phyloP scores from a whole-genome alignment of 2,113 vertebrate species.

The Mystacornis crossleyi region DNA sequence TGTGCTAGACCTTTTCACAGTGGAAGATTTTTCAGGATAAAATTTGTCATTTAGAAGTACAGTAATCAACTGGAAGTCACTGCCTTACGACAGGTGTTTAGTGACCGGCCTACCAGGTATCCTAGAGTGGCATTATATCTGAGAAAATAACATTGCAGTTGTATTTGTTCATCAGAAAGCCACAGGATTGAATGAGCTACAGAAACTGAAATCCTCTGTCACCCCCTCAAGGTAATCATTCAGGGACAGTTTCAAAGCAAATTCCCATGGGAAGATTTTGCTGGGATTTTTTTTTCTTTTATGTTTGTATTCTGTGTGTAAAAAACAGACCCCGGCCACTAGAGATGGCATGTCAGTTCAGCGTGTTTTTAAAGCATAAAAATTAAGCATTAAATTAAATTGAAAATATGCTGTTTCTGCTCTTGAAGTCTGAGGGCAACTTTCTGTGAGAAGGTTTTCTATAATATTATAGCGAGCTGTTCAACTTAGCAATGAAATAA shows the following conservation, averaged over 20 bases:
- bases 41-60: not conserved
- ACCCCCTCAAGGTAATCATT: rapidly evolving
- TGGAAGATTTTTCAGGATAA: not conserved
- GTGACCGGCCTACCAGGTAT: not conserved
- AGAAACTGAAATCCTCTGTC: not conserved
- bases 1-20: not conserved
- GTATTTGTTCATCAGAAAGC: not conserved
- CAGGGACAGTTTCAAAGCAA: not conserved
- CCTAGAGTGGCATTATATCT: not conserved
- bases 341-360: not conserved
- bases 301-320: not conserved
- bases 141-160: not conserved
- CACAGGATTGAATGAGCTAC: not conserved
- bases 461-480: not conserved
- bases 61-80: not conserved
- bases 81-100: not conserved
- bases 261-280: not conserved
- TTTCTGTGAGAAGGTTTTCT: not conserved
- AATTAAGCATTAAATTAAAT: not conserved
- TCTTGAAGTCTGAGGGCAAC: not conserved
- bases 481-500: not conserved
- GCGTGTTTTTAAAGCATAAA: not conserved
- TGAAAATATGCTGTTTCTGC: not conserved
- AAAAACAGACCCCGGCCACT: not conserved
- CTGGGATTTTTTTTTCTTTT: not conserved